Base-by-base conservation (phyloP, 2,113 vertebrate species). In the Tilapia sparmanii region DNA sequence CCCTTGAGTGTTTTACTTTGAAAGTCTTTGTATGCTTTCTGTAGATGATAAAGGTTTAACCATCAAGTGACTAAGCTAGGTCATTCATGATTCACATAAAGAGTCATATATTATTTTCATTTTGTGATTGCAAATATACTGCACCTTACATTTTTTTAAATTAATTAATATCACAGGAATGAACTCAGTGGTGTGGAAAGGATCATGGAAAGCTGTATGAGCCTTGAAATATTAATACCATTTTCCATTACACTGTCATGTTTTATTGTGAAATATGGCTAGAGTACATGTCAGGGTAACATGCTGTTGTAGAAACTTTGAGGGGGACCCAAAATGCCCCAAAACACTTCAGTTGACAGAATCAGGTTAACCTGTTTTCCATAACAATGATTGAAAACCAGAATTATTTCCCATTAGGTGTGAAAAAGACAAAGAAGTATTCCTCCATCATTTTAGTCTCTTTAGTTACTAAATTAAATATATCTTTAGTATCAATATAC, bases 61-160 rank as follows among this genome's bases (percentile, higher is more conserved):
- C 42, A 78, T 12, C 24, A 50, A 78, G 71, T 78, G 42, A 78
- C 42, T 50, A 47, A 31, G 26, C 7, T 11, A 19, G 10, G 71
- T 50, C 24, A 50, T 50, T 5, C 40, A 76, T 31, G 42, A 50
- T 22, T 68, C 7, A 8, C 2, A 38, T 38, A 38, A 22, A 68
- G 19, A 68, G 61, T 29, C 71, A 11, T 47, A 0, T 47, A 31
- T 24, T 11, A 0, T 76, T 73, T 47, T 29, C 24, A 26, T 2
- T 73, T 73, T 47, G 13, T 18, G 15, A 18, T 47, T 73, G 13
- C 24, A 26, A 73, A 29, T 4, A 29, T 78, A 52, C 42, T 11
- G 15, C 6, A 78, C 71, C 18, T 35, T 63, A 0, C 29, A 1
- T 42, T 71, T 38, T 18, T 7, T 2, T 0, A 1, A 42, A 66